These are phyloP conservation scores for Bufo gargarizans DNA, from an alignment of 2,113 vertebrate genomes.

Conservation along the genomic window DNA sequence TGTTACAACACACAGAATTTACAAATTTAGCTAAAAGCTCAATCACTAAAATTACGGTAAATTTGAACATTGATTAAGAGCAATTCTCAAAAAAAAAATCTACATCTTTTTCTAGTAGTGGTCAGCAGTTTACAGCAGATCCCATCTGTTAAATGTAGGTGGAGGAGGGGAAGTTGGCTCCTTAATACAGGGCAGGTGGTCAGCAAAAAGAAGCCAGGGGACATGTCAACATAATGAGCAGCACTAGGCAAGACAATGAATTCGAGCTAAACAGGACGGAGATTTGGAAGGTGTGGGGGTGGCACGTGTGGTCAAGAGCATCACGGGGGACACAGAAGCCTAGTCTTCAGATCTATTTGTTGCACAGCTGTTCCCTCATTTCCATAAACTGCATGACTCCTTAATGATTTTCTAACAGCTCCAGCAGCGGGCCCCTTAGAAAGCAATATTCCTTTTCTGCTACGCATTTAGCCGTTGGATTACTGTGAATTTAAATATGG, in stretches of 20 bases:
- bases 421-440: background rate
- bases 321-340: conserved; percentile 10
- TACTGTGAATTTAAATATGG: no score
- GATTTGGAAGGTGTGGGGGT: conserved; percentile 37
- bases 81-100: background rate
- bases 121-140: conserved; percentile 16
- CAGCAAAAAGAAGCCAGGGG: conserved; percentile 43
- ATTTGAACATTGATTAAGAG: no score
- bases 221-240: conserved; percentile 44
- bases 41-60: no score
- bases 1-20: no score
- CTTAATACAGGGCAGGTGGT: conserved; percentile 52
- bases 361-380: conserved; percentile 44
- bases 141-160: conserved; percentile 41
- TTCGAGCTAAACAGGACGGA: conserved; percentile 18
- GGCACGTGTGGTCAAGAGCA: conserved; percentile 44
- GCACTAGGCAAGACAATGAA: conserved; percentile 44
- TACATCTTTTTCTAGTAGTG: background rate
- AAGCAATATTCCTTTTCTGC: background rate
- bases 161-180: background rate
- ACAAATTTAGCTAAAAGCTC: no score
- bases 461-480: background rate
- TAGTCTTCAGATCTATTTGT: conserved; percentile 15
- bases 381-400: conserved; percentile 31
- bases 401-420: background rate